phyloP scores from a whole-genome alignment of 2,113 vertebrate species.

The Parotia lawesii region DNA sequence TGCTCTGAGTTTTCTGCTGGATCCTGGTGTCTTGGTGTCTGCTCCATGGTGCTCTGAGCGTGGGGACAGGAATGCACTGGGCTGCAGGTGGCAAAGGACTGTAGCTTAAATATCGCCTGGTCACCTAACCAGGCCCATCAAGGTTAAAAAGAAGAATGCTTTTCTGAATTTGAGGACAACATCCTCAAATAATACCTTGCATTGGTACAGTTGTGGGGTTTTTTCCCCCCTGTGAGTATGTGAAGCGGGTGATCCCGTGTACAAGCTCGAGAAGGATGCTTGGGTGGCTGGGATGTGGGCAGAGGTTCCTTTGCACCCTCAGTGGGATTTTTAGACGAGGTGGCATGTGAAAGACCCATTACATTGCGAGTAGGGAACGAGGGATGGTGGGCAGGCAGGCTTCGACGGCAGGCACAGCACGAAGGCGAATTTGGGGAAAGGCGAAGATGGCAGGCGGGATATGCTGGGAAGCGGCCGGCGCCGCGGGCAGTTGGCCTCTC shows the following conservation, averaged over 20 bases:
- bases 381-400: not conserved
- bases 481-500: not conserved
- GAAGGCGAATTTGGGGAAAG: not conserved
- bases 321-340: not conserved
- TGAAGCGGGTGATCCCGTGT: not conserved
- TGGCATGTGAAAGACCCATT: not conserved
- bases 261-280: not conserved
- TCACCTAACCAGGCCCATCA: not conserved
- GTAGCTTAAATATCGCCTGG: not conserved
- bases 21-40: not conserved
- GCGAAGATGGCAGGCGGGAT: not conserved
- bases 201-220: fast-evolving
- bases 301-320: not conserved
- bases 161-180: not conserved
- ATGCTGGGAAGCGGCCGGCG: not conserved
- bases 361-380: fast-evolving
- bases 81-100: not conserved
- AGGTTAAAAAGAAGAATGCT: not conserved
- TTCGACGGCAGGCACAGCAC: not conserved
- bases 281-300: not conserved
- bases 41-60: not conserved
- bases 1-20: not conserved
- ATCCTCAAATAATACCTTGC: not conserved
- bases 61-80: fast-evolving
- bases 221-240: fast-evolving